Evolutionary conservation across 2,113 vertebrate species (phyloP), one percentile per base, ranked within the genome.

Genomic region (Trogon surrucura): DNA sequence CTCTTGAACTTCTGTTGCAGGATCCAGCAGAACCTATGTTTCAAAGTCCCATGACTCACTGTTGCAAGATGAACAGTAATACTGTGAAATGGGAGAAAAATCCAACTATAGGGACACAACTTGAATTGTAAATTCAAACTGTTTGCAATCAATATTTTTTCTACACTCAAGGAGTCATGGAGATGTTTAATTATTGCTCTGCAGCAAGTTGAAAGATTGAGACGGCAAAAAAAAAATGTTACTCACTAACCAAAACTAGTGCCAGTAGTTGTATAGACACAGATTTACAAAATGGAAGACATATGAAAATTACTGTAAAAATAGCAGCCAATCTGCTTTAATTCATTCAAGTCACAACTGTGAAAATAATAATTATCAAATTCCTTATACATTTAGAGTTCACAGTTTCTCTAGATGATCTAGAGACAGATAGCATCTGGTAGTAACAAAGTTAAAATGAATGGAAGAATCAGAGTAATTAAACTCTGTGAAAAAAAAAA

Each of bases 341-440:
- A 65, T 94, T 87, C 16, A 87, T 92, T 85, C 60, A 90, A 95
- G 54, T 51, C 58, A 89, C 4, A 88, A 75, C 30, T 38, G 21
- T 65, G 87, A 89, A 95, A 94, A 85, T 74, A 84, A 44, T 85
- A 36, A 70, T 95, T 84, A 89, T 77, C 53, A 64, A 81, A 81
- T 94, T 93, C 19, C 30, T 21, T 81, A 7, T 87, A 51, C 7
- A 82, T 81, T 84, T 84, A 67, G 62, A 91, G 89, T 56, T 93
- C 53, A 56, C 48, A 27, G 8, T 50, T 81, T 88, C 67, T 87
- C 53, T 92, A 65, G 44, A 84, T 80, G n/a, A 80, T 75, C 34
- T 74, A 51, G 38, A 84, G 44, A 79, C 38, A 86, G 53, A 81
- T 26, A 85, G 13, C 6, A 11, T 93, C 26, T 80, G 60, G 27